Evolutionary conservation across 2,113 vertebrate species (phyloP).

Genomic region (Macroglossus sobrinus): DNA sequence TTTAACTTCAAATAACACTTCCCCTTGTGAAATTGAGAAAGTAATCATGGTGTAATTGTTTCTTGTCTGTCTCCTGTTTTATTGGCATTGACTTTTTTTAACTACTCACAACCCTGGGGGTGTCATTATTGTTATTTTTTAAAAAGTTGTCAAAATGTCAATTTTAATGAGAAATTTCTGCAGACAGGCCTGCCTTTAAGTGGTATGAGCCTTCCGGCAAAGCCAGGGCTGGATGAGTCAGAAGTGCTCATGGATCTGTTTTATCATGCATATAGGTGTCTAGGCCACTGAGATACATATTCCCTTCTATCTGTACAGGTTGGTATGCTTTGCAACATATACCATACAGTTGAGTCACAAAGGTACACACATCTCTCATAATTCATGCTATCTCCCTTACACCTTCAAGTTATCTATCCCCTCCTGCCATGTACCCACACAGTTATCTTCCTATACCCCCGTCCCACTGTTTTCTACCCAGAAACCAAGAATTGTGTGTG

Average conservation of each 20-base stretch:
- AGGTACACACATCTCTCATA: background rate
- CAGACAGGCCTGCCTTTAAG: conserved; percentile 58
- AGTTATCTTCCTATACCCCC: background rate
- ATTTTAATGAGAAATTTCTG: conserved; percentile 74
- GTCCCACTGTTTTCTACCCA: background rate
- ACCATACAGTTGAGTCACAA: background rate
- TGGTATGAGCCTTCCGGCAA: conserved; percentile 74
- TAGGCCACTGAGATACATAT: background rate
- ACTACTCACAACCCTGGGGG: conserved; percentile 34
- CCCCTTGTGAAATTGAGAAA: conserved; percentile 41
- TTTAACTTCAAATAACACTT: conserved; percentile 48
- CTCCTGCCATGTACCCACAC: background rate
- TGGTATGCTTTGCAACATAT: background rate
- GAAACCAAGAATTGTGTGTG: background rate
- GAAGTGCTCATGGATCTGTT: conserved; percentile 59
- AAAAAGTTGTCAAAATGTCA: conserved; percentile 78
- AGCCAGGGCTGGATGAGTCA: conserved; percentile 74
- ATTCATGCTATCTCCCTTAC: background rate
- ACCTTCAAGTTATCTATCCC: background rate
- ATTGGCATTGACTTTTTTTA: conserved; percentile 70
- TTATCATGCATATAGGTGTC: background rate
- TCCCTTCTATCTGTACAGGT: background rate
- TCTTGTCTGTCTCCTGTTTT: conserved; percentile 32
- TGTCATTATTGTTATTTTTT: conserved; percentile 29
- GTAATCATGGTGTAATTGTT: conserved; percentile 45